Evolutionary conservation across 2,113 vertebrate species (phyloP), one percentile per base, ranked within the genome.

Genomic region (Campylorhamphus procurvoides): DNA sequence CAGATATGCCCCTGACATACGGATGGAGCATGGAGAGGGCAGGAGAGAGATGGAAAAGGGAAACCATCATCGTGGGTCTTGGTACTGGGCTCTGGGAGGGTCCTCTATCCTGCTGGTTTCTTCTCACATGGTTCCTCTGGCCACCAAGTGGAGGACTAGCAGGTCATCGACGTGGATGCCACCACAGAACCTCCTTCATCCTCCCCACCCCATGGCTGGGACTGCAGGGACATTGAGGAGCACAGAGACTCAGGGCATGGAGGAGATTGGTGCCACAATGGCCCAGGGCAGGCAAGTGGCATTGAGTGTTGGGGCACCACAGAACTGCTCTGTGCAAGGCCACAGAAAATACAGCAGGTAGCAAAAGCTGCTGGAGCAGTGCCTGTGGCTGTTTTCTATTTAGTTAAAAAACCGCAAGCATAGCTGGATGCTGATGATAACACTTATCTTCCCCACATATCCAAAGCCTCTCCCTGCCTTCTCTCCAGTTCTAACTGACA

Each of bases 1-100:
- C 79, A 18, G 76, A 40, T 96, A 84, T 62, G 93, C 23, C 87
- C 86, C n/a, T 96, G 89, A 96, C 4, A 64, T 19, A 63, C 6
- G 29, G 49, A 56, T 18, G 23, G 37, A 31, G 24, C 1, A 3
- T 2, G 9, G 10, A 6, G 50, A 50, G 14, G 22, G 12, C 10
- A 10, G 27, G 7, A 7, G 22, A 28, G 13, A 76, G 24, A 12
- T 24, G 11, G 18, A 46, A 31, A 68, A 44, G 53, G 24, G 0
- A 0, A 83, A 44, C 1, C 40, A 13, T 13, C 49, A 9, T 2
- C 8, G 4, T 18, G 55, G n/a, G 31, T 37, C 62, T 64, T 18
- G 23, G 16, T 77, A 56, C 37, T 40, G 56, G 60, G 64, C 47
- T 28, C 64, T 37, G n/a, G 14, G 35, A 68, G 33, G 20, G 9